Evolutionary conservation across 2,888 invertebrate genomes (phyloP).

Genomic region (Ochropleura leucogaster): DNA sequence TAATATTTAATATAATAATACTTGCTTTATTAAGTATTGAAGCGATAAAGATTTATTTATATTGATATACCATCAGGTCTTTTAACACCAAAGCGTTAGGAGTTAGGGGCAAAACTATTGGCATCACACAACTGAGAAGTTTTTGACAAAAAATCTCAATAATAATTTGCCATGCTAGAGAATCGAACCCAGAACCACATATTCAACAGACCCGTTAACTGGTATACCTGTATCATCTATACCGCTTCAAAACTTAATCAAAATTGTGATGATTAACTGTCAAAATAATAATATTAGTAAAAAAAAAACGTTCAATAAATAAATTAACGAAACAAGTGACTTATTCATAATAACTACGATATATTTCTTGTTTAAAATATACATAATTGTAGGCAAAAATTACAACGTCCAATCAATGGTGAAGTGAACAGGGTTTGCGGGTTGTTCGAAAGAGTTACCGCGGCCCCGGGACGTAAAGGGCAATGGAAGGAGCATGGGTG

Average conservation of each 20-base stretch:
- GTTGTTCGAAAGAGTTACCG: no score
- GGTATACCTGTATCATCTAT: background rate
- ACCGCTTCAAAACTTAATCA: constrained; percentile 38
- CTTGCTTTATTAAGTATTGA: constrained; percentile 36
- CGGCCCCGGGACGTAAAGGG: no score
- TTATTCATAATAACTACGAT: constrained; percentile 53
- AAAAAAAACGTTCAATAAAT: constrained; percentile 71
- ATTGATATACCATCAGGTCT: background rate
- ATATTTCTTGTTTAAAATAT: constrained; percentile 48
- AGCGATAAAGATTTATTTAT: constrained; percentile 24
- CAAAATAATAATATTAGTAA: constrained; percentile 57
- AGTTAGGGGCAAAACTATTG: background rate
- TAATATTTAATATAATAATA: constrained; percentile 55
- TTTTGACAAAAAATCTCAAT: background rate
- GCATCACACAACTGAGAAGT: background rate
- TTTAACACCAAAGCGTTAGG: background rate
- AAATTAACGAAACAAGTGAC: constrained; percentile 71
- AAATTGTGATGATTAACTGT: constrained; percentile 65
- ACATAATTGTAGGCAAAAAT: constrained; percentile 11
- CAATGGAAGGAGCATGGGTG: no score
- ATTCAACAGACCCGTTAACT: background rate
- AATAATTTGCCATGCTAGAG: background rate
- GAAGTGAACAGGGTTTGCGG: no score
- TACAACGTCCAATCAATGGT: no score
- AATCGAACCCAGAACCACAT: background rate